Percentiles rank a stretch among this genome's conserved stretches.
Conservation (phyloP, 2,113 vertebrate genomes). For the Okapia johnstoni region DNA sequence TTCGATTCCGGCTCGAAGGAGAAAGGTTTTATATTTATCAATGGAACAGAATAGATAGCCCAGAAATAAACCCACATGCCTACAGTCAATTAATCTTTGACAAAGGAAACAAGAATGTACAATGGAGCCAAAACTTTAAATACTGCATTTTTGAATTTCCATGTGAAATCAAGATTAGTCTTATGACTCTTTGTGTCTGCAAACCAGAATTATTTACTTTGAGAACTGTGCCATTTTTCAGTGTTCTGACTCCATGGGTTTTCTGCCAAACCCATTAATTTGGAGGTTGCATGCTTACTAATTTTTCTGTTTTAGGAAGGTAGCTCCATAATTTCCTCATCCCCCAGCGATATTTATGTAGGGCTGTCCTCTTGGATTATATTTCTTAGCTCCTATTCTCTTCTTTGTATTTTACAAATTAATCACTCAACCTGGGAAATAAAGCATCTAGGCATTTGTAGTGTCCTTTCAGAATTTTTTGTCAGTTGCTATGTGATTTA, state of each 20-base stretch:
- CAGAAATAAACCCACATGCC: background rate
- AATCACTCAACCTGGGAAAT: background rate
- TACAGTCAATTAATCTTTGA: background rate
- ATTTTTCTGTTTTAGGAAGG: background rate
- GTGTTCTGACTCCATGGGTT: background rate
- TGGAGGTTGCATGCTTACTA: background rate
- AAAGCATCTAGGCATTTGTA: background rate
- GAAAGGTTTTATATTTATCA: background rate
- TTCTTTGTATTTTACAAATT: background rate
- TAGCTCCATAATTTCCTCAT: background rate
- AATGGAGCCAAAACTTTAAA: background rate
- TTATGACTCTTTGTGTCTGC: background rate
- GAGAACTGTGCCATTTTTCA: background rate
- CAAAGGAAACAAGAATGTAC: background rate
- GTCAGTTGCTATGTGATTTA: background rate
- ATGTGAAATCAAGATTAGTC: background rate
- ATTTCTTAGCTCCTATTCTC: background rate
- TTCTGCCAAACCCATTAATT: background rate
- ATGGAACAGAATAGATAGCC: background rate
- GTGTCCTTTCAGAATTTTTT: background rate
- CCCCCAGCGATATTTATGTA: background rate
- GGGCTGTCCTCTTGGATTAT: background rate
- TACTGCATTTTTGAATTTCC: background rate
- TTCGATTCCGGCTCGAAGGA: background rate
- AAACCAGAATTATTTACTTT: background rate